Evolutionary conservation across 2,797 vertebrate genomes (phyloP).

Genomic region (Forpus xanthops): DNA sequence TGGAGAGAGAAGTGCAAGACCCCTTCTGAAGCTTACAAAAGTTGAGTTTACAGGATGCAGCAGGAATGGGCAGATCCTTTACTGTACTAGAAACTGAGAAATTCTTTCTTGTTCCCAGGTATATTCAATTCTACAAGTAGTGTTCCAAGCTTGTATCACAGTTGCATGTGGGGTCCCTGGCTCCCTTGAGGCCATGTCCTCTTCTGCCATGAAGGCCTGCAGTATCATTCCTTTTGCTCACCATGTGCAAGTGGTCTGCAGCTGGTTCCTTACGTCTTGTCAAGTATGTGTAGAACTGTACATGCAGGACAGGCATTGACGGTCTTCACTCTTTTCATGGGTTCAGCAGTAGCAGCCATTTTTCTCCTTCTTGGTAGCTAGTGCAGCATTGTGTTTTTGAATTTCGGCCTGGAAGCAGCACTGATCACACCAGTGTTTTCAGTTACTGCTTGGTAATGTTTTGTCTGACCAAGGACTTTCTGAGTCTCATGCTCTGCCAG

Average conservation of each 20-base stretch:
- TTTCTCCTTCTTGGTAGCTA: too few species aligned
- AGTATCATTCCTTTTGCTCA: neutral
- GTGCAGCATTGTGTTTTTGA: too few species aligned
- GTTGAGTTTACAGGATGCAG: neutral
- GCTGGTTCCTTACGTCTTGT: neutral
- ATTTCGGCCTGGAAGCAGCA: too few species aligned
- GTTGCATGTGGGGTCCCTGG: accelerated
- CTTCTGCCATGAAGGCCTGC: neutral
- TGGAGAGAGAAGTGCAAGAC: neutral
- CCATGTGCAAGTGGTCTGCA: neutral
- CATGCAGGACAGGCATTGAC: neutral
- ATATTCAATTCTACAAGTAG: neutral
- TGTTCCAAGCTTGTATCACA: neutral
- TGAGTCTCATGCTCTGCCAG: too few species aligned
- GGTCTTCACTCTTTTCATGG: neutral
- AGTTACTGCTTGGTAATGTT: too few species aligned
- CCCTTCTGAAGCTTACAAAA: neutral
- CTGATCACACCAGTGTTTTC: too few species aligned
- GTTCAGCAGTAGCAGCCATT: too few species aligned
- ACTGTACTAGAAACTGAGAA: neutral
- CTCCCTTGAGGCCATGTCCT: neutral
- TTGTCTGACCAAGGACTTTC: too few species aligned
- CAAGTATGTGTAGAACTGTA: neutral
- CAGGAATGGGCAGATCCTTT: neutral
- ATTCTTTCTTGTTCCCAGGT: neutral